Evolutionary conservation across 2,797 vertebrate genomes (phyloP).

Genomic region (Enteromius fasciolatus): DNA sequence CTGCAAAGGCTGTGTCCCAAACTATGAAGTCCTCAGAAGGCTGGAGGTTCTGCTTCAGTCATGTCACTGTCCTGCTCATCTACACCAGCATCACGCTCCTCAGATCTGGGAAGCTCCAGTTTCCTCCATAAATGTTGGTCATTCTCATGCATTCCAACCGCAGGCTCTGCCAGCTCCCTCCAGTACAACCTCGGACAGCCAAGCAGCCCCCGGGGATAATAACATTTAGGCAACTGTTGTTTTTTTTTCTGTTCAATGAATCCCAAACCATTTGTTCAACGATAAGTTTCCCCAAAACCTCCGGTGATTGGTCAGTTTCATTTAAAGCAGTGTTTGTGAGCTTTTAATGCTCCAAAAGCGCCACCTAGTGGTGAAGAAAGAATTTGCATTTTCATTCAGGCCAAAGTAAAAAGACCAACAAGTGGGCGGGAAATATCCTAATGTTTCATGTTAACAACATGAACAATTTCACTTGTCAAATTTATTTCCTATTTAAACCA

Average conservation of each 20-base stretch:
- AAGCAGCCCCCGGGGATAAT: background rate
- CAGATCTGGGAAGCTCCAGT: slow-evolving; percentile 47
- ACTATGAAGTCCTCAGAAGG: slow-evolving; percentile 85
- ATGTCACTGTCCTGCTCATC: slow-evolving; percentile 64
- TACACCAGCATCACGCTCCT: slow-evolving; percentile 68
- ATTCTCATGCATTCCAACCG: slow-evolving; percentile 16
- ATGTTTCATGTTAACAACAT: too few relatives aligned
- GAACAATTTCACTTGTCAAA: background rate
- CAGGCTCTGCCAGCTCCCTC: background rate
- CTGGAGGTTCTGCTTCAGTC: slow-evolving; percentile 82
- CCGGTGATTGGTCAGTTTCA: too few relatives aligned
- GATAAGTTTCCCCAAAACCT: too few relatives aligned
- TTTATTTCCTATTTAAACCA: background rate
- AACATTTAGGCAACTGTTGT: background rate
- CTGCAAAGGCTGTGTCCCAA: slow-evolving; percentile 73
- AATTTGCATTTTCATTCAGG: too few relatives aligned
- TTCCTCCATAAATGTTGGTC: slow-evolving; percentile 47
- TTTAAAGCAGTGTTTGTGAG: too few relatives aligned
- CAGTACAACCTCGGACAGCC: slow-evolving; percentile 24
- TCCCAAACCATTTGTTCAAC: too few relatives aligned
- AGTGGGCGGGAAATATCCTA: too few relatives aligned
- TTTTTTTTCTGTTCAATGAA: background rate
- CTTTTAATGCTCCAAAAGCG: too few relatives aligned
- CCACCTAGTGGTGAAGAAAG: too few relatives aligned
- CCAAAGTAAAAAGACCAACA: too few relatives aligned